These are phyloP conservation scores for Trichopria drosophilae DNA, from an alignment of 2,888 invertebrate species.

Conservation along the genomic window DNA sequence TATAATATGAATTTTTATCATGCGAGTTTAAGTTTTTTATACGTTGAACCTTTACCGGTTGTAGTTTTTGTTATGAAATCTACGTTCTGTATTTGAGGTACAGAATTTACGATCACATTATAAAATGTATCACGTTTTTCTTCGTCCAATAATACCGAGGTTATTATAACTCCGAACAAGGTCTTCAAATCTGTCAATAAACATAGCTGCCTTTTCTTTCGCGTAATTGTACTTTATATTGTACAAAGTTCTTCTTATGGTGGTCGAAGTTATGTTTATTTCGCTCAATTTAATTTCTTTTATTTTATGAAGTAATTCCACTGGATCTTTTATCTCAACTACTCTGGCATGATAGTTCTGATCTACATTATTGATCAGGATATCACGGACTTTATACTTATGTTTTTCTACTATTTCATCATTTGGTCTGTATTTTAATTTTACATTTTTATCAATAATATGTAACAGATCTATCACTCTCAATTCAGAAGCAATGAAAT, in stretches of 20 bases:
- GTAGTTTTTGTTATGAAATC: too few species aligned
- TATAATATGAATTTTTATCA: too few species aligned
- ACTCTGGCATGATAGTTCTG: slow-evolving; percentile 17
- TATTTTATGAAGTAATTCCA: slow-evolving; percentile 13
- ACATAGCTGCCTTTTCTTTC: too few species aligned
- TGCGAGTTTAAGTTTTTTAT: too few species aligned
- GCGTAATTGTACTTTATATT: slow-evolving; percentile 10
- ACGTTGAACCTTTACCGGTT: too few species aligned
- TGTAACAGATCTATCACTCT: slow-evolving; percentile 19
- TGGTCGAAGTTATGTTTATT: too few species aligned
- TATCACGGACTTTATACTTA: slow-evolving; percentile 25
- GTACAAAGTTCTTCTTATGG: slow-evolving; percentile 13
- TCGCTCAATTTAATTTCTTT: slow-evolving; percentile 18
- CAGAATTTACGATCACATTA: slow-evolving; percentile 11
- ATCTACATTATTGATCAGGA: slow-evolving; percentile 21
- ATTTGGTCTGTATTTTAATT: not conserved
- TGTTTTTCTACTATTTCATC: slow-evolving; percentile 14
- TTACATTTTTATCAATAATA: slow-evolving; percentile 20
- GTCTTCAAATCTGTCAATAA: slow-evolving; percentile 21
- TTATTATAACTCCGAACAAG: slow-evolving; percentile 18
- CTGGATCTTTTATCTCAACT: slow-evolving; percentile 15
- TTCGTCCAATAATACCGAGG: slow-evolving; percentile 13
- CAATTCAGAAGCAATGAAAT: slow-evolving; percentile 26
- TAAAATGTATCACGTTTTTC: slow-evolving; percentile 21
- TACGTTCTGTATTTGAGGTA: too few species aligned